Evolutionary conservation across 2,888 invertebrate species (phyloP), one percentile per base, ranked within the genome.

Genomic region (Empis livida): DNA sequence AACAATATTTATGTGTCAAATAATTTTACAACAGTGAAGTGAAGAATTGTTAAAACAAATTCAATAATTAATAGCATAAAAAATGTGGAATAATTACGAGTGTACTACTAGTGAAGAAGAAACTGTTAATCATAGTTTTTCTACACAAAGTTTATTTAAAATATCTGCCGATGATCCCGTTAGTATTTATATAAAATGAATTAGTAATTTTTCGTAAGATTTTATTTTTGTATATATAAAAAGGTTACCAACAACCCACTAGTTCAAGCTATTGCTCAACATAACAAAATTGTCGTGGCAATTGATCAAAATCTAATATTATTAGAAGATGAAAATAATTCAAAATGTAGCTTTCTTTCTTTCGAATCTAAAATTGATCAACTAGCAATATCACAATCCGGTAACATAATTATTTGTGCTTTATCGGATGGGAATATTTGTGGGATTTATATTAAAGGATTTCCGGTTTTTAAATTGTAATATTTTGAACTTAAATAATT

Each of bases 81-180:
- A 41, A 30, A 69, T 68, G 69, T 68, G 68, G 68, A 62, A 57
- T 51, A 63, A 62, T 53, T 65, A 67, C 44, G 61, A 63, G 38
- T 58, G 61, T 15, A 63, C 63, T 0, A 50, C 58, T 4, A 30
- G 56, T 15, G 68, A 69, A 39, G 69, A 68, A 50, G 65, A 67
- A 54, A 67, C 68, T 15, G 61, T 69, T 10, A 64, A 61, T 31
- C 63, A 65, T 58, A 58, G 59, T 2, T 68, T 67, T 45, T 65
- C 62, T 31, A 62, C 63, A 2, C 63, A 61, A 10, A 64, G 65
- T 3, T 57, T 69, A 42, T 67, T 68, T 40, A 64, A 61, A 51
- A 64, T 68, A 27, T 59, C 59, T 43, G 60, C 61, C 30, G 64
- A 65, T 16, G 61, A 60, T 43, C 57, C 56, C 54, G 69, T 63